phyloP scores from a whole-genome alignment of 1,140 invertebrate genomes.

The Drosophila novamexicana region DNA sequence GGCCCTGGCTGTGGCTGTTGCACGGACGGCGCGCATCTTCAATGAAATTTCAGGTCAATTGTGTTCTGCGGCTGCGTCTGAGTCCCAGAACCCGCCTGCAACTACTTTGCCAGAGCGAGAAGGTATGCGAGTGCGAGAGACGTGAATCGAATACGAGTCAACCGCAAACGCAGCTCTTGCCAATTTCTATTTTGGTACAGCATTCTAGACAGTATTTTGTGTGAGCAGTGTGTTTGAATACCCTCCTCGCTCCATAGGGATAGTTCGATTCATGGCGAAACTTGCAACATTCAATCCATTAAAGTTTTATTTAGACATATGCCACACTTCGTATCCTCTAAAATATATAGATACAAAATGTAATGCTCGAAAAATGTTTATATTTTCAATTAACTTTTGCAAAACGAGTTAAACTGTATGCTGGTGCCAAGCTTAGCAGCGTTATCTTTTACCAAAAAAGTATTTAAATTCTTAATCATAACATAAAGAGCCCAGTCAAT shows the following conservation, averaged over 20 bases:
- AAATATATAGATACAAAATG: too few relatives aligned
- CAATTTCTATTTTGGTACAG: conserved; percentile 71
- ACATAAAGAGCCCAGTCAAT: too few relatives aligned
- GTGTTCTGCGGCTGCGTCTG: conserved; percentile 68
- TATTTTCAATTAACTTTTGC: too few relatives aligned
- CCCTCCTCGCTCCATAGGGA: conserved; percentile 4
- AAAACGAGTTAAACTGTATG: too few relatives aligned
- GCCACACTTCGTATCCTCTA: too few relatives aligned
- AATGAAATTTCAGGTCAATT: conserved; percentile 81
- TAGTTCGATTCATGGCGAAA: background rate
- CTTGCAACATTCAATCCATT: background rate
- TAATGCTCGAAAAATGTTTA: too few relatives aligned
- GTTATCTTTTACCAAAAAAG: too few relatives aligned
- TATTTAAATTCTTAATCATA: too few relatives aligned
- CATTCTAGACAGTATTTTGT: conserved; percentile 34
- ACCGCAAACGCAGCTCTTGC: conserved; percentile 47
- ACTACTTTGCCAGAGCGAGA: conserved; percentile 16
- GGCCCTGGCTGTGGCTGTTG: conserved; percentile 22
- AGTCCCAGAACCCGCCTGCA: conserved; percentile 32
- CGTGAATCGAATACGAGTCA: background rate
- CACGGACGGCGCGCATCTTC: conserved; percentile 67
- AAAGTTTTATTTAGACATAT: too few relatives aligned
- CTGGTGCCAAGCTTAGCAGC: too few relatives aligned
- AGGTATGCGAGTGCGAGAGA: background rate
- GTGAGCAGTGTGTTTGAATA: conserved; percentile 5